Evolutionary conservation across 2,888 invertebrate genomes (phyloP).

Genomic region (Miltochrista miniata): DNA sequence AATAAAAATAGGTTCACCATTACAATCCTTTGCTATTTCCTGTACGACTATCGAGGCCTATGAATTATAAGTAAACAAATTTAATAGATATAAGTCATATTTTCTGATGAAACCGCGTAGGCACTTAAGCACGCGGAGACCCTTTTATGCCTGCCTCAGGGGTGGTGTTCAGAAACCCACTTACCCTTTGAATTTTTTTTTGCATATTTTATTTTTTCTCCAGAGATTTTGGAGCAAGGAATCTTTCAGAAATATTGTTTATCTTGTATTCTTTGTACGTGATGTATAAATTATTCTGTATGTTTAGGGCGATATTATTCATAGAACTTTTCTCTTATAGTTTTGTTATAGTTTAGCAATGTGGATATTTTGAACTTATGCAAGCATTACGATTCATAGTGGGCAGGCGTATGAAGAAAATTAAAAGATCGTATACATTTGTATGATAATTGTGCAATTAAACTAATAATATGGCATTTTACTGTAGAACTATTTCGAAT

Average conservation of each 20-base stretch:
- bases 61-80: slow-evolving; percentile 25
- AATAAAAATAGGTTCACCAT: slow-evolving; percentile 1
- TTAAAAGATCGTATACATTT: too few species aligned
- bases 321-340: slow-evolving; percentile 2
- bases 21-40: slow-evolving; percentile 8
- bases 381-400: too few species aligned
- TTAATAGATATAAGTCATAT: slow-evolving; percentile 29
- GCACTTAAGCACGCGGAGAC: slow-evolving; percentile 37
- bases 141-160: slow-evolving; percentile 32
- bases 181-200: slow-evolving; percentile 55
- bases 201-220: slow-evolving; percentile 44
- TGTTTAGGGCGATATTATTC: slow-evolving; percentile 15
- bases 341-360: not conserved
- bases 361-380: too few species aligned
- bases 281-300: slow-evolving; percentile 29
- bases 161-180: slow-evolving; percentile 48
- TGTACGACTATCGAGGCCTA: slow-evolving; percentile 7
- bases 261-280: slow-evolving; percentile 32
- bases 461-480: too few species aligned
- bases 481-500: too few species aligned
- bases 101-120: slow-evolving; percentile 34
- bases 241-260: slow-evolving; percentile 38
- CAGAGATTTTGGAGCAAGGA: slow-evolving; percentile 21
- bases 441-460: too few species aligned
- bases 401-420: too few species aligned